Evolutionary conservation across 2,113 vertebrate genomes (phyloP).

Genomic region (Rattus norvegicus): DNA sequence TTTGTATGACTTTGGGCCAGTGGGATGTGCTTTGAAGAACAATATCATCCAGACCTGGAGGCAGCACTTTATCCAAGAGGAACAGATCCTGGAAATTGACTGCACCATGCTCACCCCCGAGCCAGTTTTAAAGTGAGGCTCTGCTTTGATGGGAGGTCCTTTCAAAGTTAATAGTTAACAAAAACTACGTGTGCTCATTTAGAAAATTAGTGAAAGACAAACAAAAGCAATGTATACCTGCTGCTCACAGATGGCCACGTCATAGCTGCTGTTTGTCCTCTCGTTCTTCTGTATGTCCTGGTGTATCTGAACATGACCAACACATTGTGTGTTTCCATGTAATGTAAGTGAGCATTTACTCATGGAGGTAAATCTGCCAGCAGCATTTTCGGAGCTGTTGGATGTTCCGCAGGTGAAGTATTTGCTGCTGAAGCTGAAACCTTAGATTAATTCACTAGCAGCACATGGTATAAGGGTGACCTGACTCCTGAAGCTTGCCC

Average conservation of each 20-base stretch:
- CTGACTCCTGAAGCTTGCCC: not conserved
- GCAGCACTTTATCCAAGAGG: conserved; percentile 99
- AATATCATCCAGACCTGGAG: conserved; percentile 98
- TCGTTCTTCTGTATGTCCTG: not conserved
- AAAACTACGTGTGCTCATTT: not conserved
- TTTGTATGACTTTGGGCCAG: conserved; percentile 97
- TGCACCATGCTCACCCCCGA: conserved; percentile 99
- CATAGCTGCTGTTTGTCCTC: not conserved
- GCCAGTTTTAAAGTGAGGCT: conserved; percentile 94
- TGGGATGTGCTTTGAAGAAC: conserved; percentile 98
- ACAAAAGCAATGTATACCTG: not conserved
- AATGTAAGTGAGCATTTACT: not conserved
- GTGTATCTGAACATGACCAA: not conserved
- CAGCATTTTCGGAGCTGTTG: not conserved
- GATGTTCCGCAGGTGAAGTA: not conserved
- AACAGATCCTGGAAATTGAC: conserved; percentile 98
- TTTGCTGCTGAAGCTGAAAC: not conserved
- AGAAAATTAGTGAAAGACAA: conserved; percentile 44
- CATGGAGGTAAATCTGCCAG: not conserved
- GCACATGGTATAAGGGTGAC: not conserved
- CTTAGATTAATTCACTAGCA: not conserved
- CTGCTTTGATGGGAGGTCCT: not conserved
- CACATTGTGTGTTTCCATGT: not conserved
- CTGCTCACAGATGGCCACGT: not conserved
- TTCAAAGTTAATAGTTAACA: not conserved